Evolutionary conservation across 2,113 vertebrate species (phyloP).

Genomic region (Phocoena phocoena): DNA sequence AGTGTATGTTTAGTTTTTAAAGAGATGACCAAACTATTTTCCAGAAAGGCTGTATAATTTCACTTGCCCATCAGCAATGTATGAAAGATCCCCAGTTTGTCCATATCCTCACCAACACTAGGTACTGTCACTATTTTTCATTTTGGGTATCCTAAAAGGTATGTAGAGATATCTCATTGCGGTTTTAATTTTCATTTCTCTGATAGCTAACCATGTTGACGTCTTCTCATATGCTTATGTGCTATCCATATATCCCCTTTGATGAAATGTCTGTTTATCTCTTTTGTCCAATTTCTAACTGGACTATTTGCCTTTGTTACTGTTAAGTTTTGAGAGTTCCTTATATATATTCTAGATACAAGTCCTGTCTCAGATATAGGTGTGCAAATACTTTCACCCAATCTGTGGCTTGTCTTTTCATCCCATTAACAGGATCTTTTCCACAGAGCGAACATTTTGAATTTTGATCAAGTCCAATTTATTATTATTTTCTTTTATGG

Average conservation of each 20-base stretch:
- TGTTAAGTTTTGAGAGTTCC: constrained; percentile 21
- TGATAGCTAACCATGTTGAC: not conserved
- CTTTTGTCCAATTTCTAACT: constrained; percentile 25
- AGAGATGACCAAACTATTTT: constrained; percentile 1
- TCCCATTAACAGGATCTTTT: not conserved
- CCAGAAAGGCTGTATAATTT: not conserved
- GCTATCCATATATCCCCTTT: not conserved
- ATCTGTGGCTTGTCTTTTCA: constrained; percentile 7
- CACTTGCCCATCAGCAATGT: not conserved
- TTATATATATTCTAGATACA: not conserved
- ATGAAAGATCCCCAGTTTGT: not conserved
- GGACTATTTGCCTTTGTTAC: not conserved
- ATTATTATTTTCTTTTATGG: not conserved
- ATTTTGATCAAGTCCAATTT: not conserved
- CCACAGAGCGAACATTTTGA: not conserved
- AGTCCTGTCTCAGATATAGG: not conserved
- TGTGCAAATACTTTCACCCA: not conserved
- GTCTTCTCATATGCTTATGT: constrained; percentile 32
- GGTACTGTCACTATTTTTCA: not conserved
- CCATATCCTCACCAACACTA: not conserved
- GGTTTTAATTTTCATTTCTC: not conserved
- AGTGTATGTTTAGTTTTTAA: not conserved
- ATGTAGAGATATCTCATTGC: not conserved
- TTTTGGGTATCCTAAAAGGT: not conserved
- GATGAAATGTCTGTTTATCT: not conserved